phyloP scores from a whole-genome alignment of 2,797 vertebrate species.

The Danio albolineatus region DNA sequence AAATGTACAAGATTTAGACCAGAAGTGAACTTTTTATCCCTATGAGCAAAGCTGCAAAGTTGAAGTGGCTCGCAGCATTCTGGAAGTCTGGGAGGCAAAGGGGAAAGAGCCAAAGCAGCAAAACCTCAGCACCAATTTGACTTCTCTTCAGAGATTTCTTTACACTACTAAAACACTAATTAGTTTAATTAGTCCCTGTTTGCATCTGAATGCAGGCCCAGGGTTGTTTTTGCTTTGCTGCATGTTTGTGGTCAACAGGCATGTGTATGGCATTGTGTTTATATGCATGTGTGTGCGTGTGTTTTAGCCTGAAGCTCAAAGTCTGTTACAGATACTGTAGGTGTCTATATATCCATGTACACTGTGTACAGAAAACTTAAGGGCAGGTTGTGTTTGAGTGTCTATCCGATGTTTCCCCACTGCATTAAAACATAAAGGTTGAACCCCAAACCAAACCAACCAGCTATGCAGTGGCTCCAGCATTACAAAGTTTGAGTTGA shows the following conservation, averaged over 20 bases:
- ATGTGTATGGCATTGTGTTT: slow-evolving; percentile 28
- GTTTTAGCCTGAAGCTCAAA: not conserved
- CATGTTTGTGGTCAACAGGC: slow-evolving; percentile 28
- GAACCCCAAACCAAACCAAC: too few species aligned
- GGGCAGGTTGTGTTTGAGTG: not conserved
- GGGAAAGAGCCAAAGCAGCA: slow-evolving; percentile 29
- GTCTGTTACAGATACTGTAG: not conserved
- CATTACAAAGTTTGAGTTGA: too few species aligned
- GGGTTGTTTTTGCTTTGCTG: slow-evolving; percentile 55
- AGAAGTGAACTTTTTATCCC: not conserved
- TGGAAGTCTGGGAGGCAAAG: not conserved
- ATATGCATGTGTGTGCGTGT: not conserved
- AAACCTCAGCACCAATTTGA: slow-evolving; percentile 36
- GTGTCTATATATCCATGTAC: not conserved
- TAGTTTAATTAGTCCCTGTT: slow-evolving; percentile 77
- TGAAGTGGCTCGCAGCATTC: slow-evolving; percentile 6
- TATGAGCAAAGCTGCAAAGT: not conserved
- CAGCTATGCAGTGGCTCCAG: too few species aligned
- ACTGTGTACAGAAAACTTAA: not conserved
- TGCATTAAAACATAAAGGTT: too few species aligned
- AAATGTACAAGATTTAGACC: not conserved
- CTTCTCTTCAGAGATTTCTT: slow-evolving; percentile 54
- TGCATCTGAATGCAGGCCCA: slow-evolving; percentile 67
- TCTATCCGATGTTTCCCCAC: not conserved
- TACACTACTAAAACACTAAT: slow-evolving; percentile 70